Percentiles rank a stretch among this genome's conserved stretches.
Evolutionary conservation across 2,797 vertebrate species (phyloP).

Genomic region (Podarcis siculus): DNA sequence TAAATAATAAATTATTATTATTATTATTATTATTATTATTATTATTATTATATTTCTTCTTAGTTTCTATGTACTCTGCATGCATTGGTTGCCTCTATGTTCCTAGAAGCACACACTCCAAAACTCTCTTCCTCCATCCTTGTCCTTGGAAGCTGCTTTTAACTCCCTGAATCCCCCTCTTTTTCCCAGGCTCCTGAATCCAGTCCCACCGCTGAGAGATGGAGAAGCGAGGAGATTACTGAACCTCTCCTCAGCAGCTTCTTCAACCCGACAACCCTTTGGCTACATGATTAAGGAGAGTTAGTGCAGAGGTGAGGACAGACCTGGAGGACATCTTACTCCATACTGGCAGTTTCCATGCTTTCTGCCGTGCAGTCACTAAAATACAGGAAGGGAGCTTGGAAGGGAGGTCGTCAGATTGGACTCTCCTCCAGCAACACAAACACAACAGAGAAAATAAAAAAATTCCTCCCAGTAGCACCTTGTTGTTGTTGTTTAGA

Average conservation of each 20-base stretch:
- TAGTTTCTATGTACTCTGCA: background rate
- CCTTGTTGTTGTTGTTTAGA: too few relatives aligned
- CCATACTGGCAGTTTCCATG: background rate
- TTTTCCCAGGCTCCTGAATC: background rate
- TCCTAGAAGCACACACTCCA: background rate
- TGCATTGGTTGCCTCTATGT: background rate
- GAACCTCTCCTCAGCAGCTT: background rate
- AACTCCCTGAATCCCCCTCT: background rate
- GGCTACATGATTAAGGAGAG: background rate
- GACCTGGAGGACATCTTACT: background rate
- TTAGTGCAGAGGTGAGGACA: background rate
- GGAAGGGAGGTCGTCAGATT: background rate
- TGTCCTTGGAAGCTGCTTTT: background rate
- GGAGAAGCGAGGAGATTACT: background rate
- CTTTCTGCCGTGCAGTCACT: background rate
- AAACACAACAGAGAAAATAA: too few relatives aligned
- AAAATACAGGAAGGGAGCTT: background rate
- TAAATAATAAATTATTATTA: too few relatives aligned
- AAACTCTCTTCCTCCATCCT: too few relatives aligned
- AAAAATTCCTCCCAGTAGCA: background rate
- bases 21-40: too few relatives aligned
- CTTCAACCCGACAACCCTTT: constrained; percentile 9
- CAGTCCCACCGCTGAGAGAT: background rate
- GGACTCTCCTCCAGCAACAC: background rate
- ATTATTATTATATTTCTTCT: too few relatives aligned